These are phyloP conservation scores for Gobionotothen gibberifrons DNA, from an alignment of 2,797 vertebrate genomes.

Conservation along the genomic window DNA sequence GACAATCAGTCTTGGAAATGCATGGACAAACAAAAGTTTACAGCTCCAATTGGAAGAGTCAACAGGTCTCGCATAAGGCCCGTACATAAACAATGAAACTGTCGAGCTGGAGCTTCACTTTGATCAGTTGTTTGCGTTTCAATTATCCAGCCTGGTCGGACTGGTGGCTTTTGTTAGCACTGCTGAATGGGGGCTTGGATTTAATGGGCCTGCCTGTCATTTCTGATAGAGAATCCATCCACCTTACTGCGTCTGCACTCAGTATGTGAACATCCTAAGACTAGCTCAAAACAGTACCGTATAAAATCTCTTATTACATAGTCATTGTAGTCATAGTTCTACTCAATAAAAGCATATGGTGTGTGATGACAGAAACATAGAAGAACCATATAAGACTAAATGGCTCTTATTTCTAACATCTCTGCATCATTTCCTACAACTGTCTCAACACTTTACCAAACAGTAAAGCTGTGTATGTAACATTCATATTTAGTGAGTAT, in stretches of 20 bases:
- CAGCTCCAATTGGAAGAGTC: slow-evolving; percentile 86
- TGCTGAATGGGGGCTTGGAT: slow-evolving; percentile 47
- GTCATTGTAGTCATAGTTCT: no score
- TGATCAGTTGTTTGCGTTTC: slow-evolving; percentile 82
- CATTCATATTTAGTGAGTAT: background rate
- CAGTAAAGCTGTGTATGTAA: background rate
- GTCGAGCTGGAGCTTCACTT: slow-evolving; percentile 73
- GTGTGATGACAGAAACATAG: background rate
- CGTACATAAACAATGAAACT: slow-evolving; percentile 80
- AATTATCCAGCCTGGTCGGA: slow-evolving; percentile 67
- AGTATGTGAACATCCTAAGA: slow-evolving; percentile 5
- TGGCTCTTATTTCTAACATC: no score
- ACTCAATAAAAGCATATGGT: background rate
- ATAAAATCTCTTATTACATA: background rate
- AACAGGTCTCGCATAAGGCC: slow-evolving; percentile 81
- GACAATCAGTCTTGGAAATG: slow-evolving; percentile 84
- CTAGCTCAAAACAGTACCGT: background rate
- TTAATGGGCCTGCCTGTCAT: slow-evolving; percentile 59
- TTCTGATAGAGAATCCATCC: slow-evolving; percentile 46
- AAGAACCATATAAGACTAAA: background rate
- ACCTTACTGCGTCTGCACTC: slow-evolving; percentile 11
- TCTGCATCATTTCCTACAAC: background rate
- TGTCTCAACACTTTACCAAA: background rate
- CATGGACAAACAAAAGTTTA: slow-evolving; percentile 86
- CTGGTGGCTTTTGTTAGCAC: slow-evolving; percentile 58